phyloP scores from a whole-genome alignment of 1,140 invertebrate species.

The Coptotermes formosanus region DNA sequence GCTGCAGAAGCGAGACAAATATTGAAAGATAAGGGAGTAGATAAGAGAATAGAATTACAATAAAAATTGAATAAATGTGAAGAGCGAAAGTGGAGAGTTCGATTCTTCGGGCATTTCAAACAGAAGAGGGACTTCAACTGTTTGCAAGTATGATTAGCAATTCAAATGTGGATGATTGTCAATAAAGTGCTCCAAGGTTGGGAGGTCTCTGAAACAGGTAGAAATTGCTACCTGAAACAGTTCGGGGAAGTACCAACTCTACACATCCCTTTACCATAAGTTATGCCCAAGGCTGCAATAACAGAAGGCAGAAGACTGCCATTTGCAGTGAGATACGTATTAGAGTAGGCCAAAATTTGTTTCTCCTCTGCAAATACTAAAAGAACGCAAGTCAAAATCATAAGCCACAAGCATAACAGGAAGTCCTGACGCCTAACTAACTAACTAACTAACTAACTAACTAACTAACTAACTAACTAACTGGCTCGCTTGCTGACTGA shows the following conservation, averaged over 20 bases:
- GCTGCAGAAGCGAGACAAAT: neutral
- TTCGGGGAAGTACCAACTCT: neutral
- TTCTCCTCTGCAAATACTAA: too few relatives aligned
- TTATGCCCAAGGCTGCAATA: neutral
- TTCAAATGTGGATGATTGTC: neutral
- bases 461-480: too few relatives aligned
- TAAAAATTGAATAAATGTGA: neutral
- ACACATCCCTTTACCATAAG: neutral
- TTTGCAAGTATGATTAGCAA: neutral
- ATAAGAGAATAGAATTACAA: neutral
- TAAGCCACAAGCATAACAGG: too few relatives aligned
- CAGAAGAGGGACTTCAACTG: neutral
- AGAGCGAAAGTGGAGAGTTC: neutral
- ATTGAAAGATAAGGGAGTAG: neutral
- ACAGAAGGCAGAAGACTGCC: neutral
- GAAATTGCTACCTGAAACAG: neutral
- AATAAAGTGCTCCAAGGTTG: neutral
- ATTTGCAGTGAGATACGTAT: too few relatives aligned
- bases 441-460: too few relatives aligned
- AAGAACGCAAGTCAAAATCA: too few relatives aligned
- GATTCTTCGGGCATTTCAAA: neutral
- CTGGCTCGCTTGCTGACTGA: too few relatives aligned
- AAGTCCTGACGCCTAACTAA: too few relatives aligned
- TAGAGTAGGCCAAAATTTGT: too few relatives aligned
- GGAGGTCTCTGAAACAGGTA: neutral